These are phyloP conservation scores for Drosophila trapezifrons DNA, from an alignment of 1,140 invertebrate species.

Conservation along the genomic window DNA sequence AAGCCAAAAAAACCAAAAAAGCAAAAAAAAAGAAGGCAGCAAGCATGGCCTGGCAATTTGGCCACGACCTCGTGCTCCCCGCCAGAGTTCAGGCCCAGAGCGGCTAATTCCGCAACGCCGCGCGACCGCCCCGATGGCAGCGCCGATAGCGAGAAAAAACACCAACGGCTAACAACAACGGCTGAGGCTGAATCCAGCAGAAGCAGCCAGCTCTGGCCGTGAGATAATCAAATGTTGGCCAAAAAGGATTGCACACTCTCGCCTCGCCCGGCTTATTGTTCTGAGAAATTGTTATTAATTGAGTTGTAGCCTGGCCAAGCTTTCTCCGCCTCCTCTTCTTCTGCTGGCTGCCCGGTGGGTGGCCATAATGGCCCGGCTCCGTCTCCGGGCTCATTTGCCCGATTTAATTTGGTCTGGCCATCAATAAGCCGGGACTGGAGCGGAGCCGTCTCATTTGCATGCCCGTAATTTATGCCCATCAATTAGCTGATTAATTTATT, in stretches of 20 bases:
- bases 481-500: slow-evolving; percentile 83
- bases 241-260: slow-evolving; percentile 40
- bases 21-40: slow-evolving; percentile 21
- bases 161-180: slow-evolving; percentile 12
- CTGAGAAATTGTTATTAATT: slow-evolving; percentile 83
- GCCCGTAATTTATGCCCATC: slow-evolving; percentile 75
- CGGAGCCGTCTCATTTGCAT: slow-evolving; percentile 62
- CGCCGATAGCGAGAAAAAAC: slow-evolving; percentile 50
- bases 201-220: slow-evolving; percentile 36
- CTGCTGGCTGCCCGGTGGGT: slow-evolving; percentile 46
- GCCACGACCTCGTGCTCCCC: slow-evolving; percentile 64
- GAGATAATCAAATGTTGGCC: slow-evolving; percentile 70
- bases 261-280: slow-evolving; percentile 59
- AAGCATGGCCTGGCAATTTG: slow-evolving; percentile 56
- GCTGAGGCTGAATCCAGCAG: slow-evolving; percentile 14
- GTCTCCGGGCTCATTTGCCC: slow-evolving; percentile 54
- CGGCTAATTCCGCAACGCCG: slow-evolving; percentile 70
- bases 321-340: slow-evolving; percentile 4
- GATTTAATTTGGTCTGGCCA: slow-evolving; percentile 69
- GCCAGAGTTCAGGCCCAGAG: slow-evolving; percentile 61
- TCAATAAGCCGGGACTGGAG: slow-evolving; percentile 50
- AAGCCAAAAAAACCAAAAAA: slow-evolving; percentile 38
- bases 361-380: slow-evolving; percentile 38
- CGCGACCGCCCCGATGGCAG: slow-evolving; percentile 57
- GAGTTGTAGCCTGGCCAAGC: slow-evolving; percentile 59